These are phyloP conservation scores for Varanus komodoensis DNA, from an alignment of 2,113 vertebrate genomes.

Conservation along the genomic window DNA sequence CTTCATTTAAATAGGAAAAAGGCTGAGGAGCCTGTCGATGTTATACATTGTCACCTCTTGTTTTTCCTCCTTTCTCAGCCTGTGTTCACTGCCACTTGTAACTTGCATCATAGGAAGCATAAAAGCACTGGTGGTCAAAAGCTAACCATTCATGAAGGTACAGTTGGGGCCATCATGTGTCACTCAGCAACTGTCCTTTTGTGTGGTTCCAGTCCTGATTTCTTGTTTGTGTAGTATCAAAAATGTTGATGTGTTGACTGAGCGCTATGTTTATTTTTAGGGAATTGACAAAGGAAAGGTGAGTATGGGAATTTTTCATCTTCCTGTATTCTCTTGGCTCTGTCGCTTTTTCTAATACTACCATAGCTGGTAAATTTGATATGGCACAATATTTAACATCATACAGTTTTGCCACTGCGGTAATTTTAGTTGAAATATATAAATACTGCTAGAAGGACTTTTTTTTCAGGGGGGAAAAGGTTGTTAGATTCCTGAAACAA, in stretches of 20 bases:
- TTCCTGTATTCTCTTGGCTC: not conserved
- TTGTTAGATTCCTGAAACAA: not conserved
- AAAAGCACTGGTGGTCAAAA: conserved; percentile 21
- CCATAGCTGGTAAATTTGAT: not conserved
- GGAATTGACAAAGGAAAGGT: conserved; percentile 20
- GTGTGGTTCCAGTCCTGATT: not conserved
- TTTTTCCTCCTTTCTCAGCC: conserved; percentile 40
- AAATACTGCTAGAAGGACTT: not conserved
- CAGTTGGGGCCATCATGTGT: conserved; percentile 25
- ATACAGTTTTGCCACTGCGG: not conserved
- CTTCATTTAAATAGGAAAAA: not conserved
- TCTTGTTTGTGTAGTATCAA: not conserved
- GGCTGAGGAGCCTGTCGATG: conserved; percentile 34
- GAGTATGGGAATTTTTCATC: not conserved
- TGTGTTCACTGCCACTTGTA: not conserved
- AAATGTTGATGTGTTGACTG: conserved; percentile 20
- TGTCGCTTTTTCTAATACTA: not conserved
- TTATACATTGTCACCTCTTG: conserved; percentile 17
- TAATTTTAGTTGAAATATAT: not conserved
- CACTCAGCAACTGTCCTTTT: conserved; percentile 28
- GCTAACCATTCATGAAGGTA: not conserved
- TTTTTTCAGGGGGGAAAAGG: not conserved
- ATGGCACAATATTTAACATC: not conserved
- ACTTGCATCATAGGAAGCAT: not conserved
- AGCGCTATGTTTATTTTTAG: conserved; percentile 16